Percentiles rank a stretch among this genome's conserved stretches.
Evolutionary conservation across 2,797 vertebrate genomes (phyloP).

Genomic region (Sebastes itinus): DNA sequence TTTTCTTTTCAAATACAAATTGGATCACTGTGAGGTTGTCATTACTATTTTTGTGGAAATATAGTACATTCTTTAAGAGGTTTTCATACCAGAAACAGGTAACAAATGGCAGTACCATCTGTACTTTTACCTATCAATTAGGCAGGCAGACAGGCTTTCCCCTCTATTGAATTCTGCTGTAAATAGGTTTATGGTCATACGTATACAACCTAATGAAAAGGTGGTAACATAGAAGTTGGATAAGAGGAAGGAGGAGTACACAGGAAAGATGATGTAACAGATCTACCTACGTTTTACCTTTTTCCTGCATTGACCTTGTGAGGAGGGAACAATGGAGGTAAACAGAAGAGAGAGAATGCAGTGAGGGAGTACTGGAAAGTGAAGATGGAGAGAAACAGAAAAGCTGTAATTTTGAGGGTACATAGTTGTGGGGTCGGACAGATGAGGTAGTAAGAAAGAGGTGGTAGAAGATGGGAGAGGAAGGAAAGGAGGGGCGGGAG

Average conservation of each 20-base stretch:
- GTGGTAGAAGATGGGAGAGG: constrained; percentile 48
- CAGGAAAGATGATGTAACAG: constrained; percentile 28
- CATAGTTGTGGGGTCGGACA: neutral
- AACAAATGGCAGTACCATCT: neutral
- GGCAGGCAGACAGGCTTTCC: neutral
- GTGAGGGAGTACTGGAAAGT: neutral
- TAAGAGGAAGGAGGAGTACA: neutral
- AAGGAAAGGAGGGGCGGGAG: constrained; percentile 57
- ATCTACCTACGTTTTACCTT: constrained; percentile 20
- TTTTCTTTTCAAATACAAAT: neutral
- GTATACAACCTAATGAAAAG: constrained; percentile 1
- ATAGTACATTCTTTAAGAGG: neutral
- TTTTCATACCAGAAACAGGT: neutral
- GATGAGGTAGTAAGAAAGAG: constrained; percentile 12
- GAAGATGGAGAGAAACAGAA: neutral
- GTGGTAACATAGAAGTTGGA: constrained; percentile 4
- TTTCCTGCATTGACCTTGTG: constrained; percentile 63
- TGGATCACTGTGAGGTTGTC: neutral
- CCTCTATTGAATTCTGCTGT: neutral
- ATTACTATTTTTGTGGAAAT: neutral
- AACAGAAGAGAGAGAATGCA: neutral
- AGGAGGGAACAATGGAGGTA: constrained; percentile 21
- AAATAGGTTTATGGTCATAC: neutral
- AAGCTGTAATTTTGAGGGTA: neutral
- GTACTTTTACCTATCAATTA: neutral